Conservation (phyloP, 2,797 vertebrate species). For the Coluber constrictor region DNA sequence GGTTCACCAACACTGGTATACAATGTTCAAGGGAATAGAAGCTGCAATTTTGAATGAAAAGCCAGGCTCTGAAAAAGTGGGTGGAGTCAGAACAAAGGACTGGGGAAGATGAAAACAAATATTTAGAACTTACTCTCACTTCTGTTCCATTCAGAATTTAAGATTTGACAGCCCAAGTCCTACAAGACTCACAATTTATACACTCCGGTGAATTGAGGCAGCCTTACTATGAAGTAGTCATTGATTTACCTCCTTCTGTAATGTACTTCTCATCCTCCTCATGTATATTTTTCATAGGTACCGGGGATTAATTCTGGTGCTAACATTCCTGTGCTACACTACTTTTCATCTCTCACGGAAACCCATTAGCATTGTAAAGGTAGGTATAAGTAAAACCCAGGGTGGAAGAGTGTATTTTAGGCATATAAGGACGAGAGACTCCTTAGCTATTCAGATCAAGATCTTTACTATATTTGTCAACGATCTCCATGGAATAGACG, state of each 20-base stretch:
- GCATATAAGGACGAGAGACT: background rate
- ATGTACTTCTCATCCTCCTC: background rate
- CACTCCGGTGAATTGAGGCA: background rate
- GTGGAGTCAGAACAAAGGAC: background rate
- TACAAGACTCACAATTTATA: background rate
- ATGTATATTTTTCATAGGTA: constrained; percentile 73
- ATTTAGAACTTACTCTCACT: background rate
- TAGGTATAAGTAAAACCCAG: constrained; percentile 48
- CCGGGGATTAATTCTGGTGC: constrained; percentile 82
- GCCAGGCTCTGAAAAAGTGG: background rate
- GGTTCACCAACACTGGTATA: background rate
- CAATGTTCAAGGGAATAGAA: background rate
- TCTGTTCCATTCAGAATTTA: background rate
- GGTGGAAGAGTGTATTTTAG: background rate
- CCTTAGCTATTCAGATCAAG: background rate
- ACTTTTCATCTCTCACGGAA: constrained; percentile 95
- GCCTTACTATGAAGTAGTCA: background rate
- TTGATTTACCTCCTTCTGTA: background rate
- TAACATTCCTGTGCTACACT: constrained; percentile 93
- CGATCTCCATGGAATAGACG: background rate
- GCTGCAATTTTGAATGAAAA: background rate
- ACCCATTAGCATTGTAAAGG: constrained; percentile 97
- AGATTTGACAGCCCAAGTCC: background rate
- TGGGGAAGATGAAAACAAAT: background rate
- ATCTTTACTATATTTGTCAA: background rate